phyloP scores from a whole-genome alignment of 2,888 invertebrate genomes.

The Gasteruption jaculator region DNA sequence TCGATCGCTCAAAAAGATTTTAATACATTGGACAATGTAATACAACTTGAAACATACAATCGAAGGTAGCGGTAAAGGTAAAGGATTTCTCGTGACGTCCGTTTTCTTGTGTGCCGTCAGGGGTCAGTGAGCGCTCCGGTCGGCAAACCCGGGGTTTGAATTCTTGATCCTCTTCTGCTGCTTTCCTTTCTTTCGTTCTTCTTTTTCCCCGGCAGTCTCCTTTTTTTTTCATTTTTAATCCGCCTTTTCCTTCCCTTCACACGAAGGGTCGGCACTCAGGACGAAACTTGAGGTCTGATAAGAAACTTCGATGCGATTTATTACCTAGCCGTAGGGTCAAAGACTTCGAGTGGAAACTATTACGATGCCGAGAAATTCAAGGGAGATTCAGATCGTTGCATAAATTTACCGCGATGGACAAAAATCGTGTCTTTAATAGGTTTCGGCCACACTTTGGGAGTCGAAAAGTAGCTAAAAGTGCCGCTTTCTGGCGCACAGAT shows the following conservation, averaged over 20 bases:
- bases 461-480: too few species aligned
- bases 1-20: too few species aligned
- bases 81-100: constrained; percentile 32
- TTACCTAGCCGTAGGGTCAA: constrained; percentile 35
- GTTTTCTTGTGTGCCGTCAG: constrained; percentile 33
- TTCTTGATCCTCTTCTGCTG: constrained; percentile 29
- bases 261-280: constrained; percentile 19
- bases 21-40: too few species aligned
- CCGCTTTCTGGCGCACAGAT: too few species aligned
- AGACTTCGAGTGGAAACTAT: constrained; percentile 40
- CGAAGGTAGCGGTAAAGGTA: constrained; percentile 31
- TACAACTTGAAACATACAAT: too few species aligned
- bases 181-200: constrained; percentile 12
- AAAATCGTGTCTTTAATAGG: too few species aligned
- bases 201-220: constrained; percentile 6
- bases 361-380: too few species aligned
- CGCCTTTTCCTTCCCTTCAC: constrained; percentile 7
- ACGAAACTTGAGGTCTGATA: constrained; percentile 40
- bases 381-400: too few species aligned
- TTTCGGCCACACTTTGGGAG: too few species aligned
- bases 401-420: too few species aligned
- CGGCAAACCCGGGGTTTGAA: constrained; percentile 34
- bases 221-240: constrained; percentile 8
- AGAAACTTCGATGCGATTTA: constrained; percentile 38
- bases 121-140: constrained; percentile 37